Conservation (phyloP, 2,888 invertebrate species). For the Malachius bipustulatus region DNA sequence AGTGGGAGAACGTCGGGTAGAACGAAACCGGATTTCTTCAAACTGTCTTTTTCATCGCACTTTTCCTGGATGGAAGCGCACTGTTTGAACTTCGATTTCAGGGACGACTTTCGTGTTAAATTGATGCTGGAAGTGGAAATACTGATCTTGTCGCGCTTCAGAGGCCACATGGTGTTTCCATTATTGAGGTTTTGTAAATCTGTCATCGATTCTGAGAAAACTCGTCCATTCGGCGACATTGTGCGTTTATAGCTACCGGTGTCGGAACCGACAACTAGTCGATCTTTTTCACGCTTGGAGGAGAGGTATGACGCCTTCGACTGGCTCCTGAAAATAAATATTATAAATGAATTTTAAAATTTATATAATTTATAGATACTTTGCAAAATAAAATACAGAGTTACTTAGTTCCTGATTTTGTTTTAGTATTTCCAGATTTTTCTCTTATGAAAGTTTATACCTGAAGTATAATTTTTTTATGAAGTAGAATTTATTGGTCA, state of each 20-base stretch:
- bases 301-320: slow-evolving; percentile 68
- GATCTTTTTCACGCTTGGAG: slow-evolving; percentile 56
- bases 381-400: slow-evolving; percentile 1
- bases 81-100: slow-evolving; percentile 30
- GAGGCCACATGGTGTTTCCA: slow-evolving; percentile 30
- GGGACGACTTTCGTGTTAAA: slow-evolving; percentile 30
- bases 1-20: slow-evolving; percentile 46
- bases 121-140: slow-evolving; percentile 27
- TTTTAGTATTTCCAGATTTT: too few relatives aligned
- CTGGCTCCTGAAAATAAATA: slow-evolving; percentile 49
- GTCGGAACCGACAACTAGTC: slow-evolving; percentile 53
- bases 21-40: slow-evolving; percentile 30
- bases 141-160: slow-evolving; percentile 22
- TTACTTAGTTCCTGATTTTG: too few relatives aligned
- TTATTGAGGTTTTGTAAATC: slow-evolving; percentile 25
- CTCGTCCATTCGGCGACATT: slow-evolving; percentile 51
- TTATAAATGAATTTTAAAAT: slow-evolving; percentile 8
- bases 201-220: slow-evolving; percentile 22
- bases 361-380: slow-evolving; percentile 5
- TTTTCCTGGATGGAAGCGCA: slow-evolving; percentile 19
- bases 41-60: slow-evolving; percentile 29
- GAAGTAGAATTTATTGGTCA: too few relatives aligned
- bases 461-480: too few relatives aligned
- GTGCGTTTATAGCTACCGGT: slow-evolving; percentile 65
- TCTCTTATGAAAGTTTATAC: too few relatives aligned